Percentiles rank a stretch among this genome's conserved stretches.
phyloP scores from a whole-genome alignment of 30 jellyfish, hydroid and myxozoan genomes.

The Hydra vulgaris region DNA sequence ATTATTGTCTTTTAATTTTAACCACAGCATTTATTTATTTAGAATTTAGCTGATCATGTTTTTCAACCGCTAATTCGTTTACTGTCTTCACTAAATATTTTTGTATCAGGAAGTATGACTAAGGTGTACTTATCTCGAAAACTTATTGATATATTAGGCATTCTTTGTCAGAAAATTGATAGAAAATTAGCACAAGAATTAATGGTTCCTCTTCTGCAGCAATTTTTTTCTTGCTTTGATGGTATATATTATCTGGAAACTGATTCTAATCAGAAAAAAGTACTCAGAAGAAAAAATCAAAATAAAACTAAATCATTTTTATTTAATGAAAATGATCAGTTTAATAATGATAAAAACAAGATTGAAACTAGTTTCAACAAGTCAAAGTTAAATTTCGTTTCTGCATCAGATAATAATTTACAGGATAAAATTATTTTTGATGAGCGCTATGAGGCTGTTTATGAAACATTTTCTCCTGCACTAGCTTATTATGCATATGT shows the following conservation, averaged over 20 bases:
- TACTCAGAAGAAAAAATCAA: constrained; percentile 48
- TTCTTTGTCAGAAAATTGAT: constrained; percentile 38
- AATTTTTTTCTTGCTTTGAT: constrained; percentile 83
- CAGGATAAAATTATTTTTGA: background rate
- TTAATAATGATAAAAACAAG: too few relatives aligned
- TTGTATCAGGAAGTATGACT: constrained; percentile 39
- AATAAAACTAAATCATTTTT: background rate
- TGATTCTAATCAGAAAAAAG: constrained; percentile 17
- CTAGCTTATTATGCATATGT: constrained; percentile 88
- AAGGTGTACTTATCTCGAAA: constrained; percentile 41
- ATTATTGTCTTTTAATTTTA: background rate
- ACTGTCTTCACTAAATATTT: constrained; percentile 54
- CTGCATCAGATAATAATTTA: constrained; percentile 12
- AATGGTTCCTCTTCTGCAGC: constrained; percentile 72
- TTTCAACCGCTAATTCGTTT: constrained; percentile 78
- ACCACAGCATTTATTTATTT: constrained; percentile 1
- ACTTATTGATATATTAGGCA: constrained; percentile 50
- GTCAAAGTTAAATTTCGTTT: too few relatives aligned
- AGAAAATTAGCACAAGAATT: constrained; percentile 69
- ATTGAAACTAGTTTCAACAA: too few relatives aligned
- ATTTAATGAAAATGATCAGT: background rate
- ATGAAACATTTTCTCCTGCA: constrained; percentile 51
- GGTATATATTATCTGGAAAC: constrained; percentile 61
- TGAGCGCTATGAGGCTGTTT: constrained; percentile 35
- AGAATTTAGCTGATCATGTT: constrained; percentile 47